These are phyloP conservation scores for Corapipo altera DNA, from an alignment of 2,113 vertebrate species.

Conservation along the genomic window DNA sequence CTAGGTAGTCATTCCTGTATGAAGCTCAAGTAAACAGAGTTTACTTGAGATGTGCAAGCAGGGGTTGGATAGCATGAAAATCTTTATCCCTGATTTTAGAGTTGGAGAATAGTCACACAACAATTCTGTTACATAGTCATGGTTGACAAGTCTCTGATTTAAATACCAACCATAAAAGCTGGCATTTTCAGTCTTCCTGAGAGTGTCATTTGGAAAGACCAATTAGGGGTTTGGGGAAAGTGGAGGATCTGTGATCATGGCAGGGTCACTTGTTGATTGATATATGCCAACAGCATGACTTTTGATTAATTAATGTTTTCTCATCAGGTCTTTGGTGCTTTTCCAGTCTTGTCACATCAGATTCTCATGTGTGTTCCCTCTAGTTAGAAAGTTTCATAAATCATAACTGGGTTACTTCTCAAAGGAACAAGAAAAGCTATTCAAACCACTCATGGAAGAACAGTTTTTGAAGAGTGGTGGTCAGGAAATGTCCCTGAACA, in stretches of 20 bases:
- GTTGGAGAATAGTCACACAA: neutral
- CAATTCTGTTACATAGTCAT: neutral
- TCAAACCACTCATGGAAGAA: neutral
- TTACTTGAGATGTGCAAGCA: neutral
- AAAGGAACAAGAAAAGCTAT: neutral
- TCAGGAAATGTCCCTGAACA: neutral
- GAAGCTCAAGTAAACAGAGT: neutral
- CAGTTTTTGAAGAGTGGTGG: neutral
- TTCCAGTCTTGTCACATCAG: neutral
- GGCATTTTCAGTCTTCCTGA: neutral
- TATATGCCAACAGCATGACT: neutral
- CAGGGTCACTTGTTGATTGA: neutral
- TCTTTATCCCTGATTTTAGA: neutral
- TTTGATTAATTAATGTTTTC: neutral
- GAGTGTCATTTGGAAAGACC: neutral
- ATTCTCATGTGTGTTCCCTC: neutral
- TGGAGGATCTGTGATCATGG: neutral
- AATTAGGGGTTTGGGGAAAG: neutral
- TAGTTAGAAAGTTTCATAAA: neutral
- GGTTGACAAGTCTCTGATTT: neutral
- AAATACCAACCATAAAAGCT: neutral
- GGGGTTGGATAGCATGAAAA: neutral
- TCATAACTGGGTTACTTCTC: neutral
- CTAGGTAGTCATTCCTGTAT: neutral
- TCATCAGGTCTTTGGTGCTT: neutral